Conservation (phyloP, 2,797 vertebrate genomes). For the Schizopygopsis malacanthus region DNA sequence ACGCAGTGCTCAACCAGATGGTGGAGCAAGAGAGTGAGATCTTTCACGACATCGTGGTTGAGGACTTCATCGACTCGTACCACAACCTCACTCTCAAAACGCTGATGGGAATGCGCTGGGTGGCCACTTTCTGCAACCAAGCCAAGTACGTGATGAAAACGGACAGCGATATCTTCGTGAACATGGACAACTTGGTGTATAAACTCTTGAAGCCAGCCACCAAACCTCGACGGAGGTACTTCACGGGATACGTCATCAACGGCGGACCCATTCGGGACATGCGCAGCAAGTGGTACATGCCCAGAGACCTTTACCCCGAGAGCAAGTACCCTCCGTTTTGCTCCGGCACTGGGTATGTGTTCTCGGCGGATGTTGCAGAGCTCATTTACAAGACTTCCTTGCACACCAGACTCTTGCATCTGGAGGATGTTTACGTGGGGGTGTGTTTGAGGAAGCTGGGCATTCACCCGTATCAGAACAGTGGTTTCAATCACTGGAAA, state of each 20-base stretch:
- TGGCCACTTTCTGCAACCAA: slow-evolving; percentile 88
- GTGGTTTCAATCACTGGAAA: slow-evolving; percentile 99
- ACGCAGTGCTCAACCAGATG: slow-evolving; percentile 88
- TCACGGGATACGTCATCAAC: slow-evolving; percentile 96
- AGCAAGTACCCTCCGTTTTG: slow-evolving; percentile 98
- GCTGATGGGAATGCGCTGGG: slow-evolving; percentile 90
- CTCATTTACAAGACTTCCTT: slow-evolving; percentile 96
- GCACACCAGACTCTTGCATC: slow-evolving; percentile 94
- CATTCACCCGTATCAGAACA: slow-evolving; percentile 98
- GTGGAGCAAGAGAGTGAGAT: slow-evolving; percentile 95
- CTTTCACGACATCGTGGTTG: slow-evolving; percentile 89
- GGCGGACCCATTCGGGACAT: slow-evolving; percentile 95
- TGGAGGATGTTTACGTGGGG: slow-evolving; percentile 97
- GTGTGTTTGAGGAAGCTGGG: slow-evolving; percentile 95
- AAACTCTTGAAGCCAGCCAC: slow-evolving; percentile 94
- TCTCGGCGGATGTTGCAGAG: slow-evolving; percentile 95
- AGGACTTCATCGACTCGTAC: slow-evolving; percentile 90
- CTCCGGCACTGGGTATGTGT: slow-evolving; percentile 96
- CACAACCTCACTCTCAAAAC: slow-evolving; percentile 91
- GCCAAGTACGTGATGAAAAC: slow-evolving; percentile 92
- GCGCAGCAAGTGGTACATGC: slow-evolving; percentile 99
- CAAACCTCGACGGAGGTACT: slow-evolving; percentile 93
- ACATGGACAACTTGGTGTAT: slow-evolving; percentile 93
- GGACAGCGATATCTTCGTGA: slow-evolving; percentile 92
- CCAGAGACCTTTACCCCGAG: slow-evolving; percentile 93